phyloP scores from a whole-genome alignment of 2,113 vertebrate genomes.

The Callorhinus ursinus region DNA sequence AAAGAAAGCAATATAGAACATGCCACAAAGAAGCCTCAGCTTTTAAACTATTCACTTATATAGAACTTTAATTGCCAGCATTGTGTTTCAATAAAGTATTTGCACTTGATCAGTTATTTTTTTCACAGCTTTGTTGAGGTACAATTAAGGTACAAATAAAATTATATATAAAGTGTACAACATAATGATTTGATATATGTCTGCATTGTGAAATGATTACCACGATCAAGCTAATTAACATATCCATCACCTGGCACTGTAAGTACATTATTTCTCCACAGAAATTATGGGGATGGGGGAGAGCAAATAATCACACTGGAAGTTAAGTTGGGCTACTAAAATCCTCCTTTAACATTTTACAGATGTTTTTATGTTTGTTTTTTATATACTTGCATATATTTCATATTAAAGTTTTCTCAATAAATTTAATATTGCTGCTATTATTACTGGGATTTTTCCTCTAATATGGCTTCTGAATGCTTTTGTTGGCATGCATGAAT shows the following conservation, averaged over 20 bases:
- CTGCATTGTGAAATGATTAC: not conserved
- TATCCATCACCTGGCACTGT: not conserved
- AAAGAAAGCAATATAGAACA: not conserved
- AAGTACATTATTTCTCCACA: not conserved
- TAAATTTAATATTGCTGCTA: not conserved
- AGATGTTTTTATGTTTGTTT: not conserved
- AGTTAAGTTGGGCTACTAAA: not conserved
- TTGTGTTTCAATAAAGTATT: not conserved
- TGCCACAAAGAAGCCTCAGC: not conserved
- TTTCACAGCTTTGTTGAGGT: not conserved
- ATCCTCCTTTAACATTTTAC: not conserved
- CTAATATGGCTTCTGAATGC: not conserved
- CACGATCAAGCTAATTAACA: not conserved
- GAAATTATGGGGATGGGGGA: not conserved
- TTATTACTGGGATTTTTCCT: not conserved
- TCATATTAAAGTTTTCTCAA: not conserved
- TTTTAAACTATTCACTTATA: not conserved
- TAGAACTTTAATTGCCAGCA: not conserved
- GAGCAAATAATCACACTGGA: not conserved
- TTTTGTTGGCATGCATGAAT: not conserved
- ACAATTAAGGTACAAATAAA: not conserved
- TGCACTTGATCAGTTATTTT: not conserved
- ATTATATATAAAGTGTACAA: not conserved
- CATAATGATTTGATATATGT: not conserved
- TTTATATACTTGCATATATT: not conserved